phyloP scores from a whole-genome alignment of 2,888 invertebrate species.

The Troilus luridus region DNA sequence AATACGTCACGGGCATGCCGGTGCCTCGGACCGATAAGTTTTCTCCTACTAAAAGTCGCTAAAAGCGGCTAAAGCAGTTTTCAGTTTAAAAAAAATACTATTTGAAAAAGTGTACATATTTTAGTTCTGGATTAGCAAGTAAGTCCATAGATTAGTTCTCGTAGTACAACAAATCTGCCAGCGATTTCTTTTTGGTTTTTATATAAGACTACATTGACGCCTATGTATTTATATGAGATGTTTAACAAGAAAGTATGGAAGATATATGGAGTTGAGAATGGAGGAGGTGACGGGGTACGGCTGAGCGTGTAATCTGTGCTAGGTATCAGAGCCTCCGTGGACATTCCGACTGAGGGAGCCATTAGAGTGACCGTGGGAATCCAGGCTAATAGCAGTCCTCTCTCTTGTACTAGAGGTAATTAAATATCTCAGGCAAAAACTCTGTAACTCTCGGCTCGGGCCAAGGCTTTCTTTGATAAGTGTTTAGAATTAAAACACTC shows the following conservation, averaged over 20 bases:
- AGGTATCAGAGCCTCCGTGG: constrained; percentile 31
- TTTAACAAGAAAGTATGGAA: neutral
- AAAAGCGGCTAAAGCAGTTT: no score
- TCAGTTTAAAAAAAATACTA: no score
- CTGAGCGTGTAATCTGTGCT: constrained; percentile 15
- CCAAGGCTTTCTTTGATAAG: no score
- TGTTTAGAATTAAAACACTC: neutral
- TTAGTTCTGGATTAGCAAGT: no score
- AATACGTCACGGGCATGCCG: no score
- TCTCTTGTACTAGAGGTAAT: neutral
- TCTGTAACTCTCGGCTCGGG: neutral
- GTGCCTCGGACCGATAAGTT: no score
- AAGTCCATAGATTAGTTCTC: no score
- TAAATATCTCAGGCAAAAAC: constrained; percentile 27
- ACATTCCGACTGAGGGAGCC: constrained; percentile 11
- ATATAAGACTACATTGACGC: no score
- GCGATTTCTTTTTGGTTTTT: no score
- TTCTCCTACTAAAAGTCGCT: no score
- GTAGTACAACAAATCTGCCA: no score
- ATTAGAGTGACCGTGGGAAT: constrained; percentile 44
- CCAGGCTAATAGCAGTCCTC: constrained; percentile 18
- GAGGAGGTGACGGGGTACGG: constrained; percentile 17
- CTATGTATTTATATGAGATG: neutral
- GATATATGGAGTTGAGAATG: neutral
- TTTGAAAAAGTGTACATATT: no score